Evolutionary conservation across 1,140 invertebrate species (phyloP).

Genomic region (Parapsyche elsis): DNA sequence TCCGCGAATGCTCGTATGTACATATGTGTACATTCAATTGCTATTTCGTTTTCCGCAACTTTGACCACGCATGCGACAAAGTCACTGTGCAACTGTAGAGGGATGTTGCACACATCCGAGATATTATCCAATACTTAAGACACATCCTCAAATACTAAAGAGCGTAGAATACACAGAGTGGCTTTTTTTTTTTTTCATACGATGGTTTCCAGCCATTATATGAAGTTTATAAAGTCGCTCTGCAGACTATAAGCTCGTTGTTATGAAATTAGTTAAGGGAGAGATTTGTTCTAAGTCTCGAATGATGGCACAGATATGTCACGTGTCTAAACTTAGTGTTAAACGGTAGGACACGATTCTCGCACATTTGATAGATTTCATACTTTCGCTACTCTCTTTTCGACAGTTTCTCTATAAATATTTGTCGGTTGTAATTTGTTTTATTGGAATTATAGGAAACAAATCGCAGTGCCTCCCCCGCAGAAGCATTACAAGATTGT

Average conservation of each 20-base stretch:
- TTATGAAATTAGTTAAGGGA: no score
- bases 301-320: no score
- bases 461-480: slow-evolving; percentile 74
- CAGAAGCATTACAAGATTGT: slow-evolving; percentile 92
- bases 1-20: neutral
- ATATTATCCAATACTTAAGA: no score
- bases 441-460: slow-evolving; percentile 62
- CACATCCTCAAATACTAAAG: no score
- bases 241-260: no score
- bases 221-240: no score
- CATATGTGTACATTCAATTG: neutral
- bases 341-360: neutral
- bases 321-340: neutral
- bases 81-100: neutral
- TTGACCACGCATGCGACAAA: neutral
- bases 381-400: neutral
- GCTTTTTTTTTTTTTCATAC: no score
- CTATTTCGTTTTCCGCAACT: neutral
- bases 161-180: no score
- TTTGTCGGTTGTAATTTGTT: slow-evolving; percentile 22
- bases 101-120: no score
- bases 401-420: neutral
- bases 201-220: no score
- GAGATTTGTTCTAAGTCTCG: no score
- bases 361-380: neutral